Evolutionary conservation across 2,888 invertebrate species (phyloP).

Genomic region (Helicoverpa assulta): DNA sequence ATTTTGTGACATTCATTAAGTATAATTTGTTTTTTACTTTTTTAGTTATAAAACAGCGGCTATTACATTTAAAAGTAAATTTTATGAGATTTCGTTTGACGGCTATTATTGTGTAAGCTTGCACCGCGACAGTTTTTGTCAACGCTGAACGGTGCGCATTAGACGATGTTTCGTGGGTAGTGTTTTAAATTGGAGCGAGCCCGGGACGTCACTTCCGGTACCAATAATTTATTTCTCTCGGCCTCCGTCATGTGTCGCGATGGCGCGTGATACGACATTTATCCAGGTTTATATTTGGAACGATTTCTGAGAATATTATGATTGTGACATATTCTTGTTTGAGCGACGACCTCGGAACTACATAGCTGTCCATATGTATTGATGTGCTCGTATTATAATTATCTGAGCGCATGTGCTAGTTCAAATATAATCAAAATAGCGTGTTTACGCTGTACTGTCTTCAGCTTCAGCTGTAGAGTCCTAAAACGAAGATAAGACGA

Average conservation of each 20-base stretch:
- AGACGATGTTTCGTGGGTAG: conserved; percentile 72
- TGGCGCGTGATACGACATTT: conserved; percentile 86
- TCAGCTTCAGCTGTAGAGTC: conserved; percentile 2
- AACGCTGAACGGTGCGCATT: conserved; percentile 58
- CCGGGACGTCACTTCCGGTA: conserved; percentile 89
- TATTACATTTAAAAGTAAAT: conserved; percentile 69
- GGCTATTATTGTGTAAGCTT: conserved; percentile 59
- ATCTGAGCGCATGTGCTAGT: conserved; percentile 12
- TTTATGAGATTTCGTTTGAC: conserved; percentile 60
- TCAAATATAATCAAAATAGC: conserved; percentile 14
- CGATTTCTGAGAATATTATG: conserved; percentile 83
- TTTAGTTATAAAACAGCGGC: conserved; percentile 64
- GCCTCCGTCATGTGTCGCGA: conserved; percentile 86
- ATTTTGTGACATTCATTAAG: conserved; percentile 75
- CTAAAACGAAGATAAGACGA: neutral
- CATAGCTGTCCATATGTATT: conserved; percentile 47
- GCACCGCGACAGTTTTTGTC: conserved; percentile 60
- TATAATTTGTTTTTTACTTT: conserved; percentile 70
- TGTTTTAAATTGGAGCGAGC: conserved; percentile 87
- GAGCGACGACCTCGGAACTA: conserved; percentile 60
- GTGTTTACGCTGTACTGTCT: conserved; percentile 12
- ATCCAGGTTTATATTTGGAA: conserved; percentile 85
- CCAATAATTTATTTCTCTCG: conserved; percentile 88
- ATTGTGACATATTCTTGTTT: conserved; percentile 79
- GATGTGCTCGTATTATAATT: conserved; percentile 46